phyloP scores from a whole-genome alignment of 2,113 vertebrate genomes.

The Rhinogobius similis region DNA sequence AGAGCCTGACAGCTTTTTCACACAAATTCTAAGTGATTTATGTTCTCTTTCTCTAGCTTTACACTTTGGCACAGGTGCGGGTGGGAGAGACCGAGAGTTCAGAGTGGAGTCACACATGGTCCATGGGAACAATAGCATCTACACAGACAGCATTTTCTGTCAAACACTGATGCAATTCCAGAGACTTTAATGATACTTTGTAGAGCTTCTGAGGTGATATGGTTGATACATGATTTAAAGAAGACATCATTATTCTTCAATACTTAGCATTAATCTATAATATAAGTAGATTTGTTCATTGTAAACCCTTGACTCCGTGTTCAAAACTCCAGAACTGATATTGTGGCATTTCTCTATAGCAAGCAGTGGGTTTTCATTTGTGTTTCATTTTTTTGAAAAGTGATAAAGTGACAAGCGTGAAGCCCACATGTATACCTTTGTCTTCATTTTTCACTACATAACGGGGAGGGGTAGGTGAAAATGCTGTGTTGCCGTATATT shows the following conservation, averaged over 20 bases:
- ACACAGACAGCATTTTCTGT: neutral
- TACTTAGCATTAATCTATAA: neutral
- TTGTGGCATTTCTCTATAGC: too few relatives aligned
- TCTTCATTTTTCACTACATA: too few relatives aligned
- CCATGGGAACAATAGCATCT: neutral
- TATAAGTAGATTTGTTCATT: too few relatives aligned
- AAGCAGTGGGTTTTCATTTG: too few relatives aligned
- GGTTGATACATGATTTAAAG: neutral
- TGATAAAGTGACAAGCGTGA: too few relatives aligned
- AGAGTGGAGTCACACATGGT: neutral
- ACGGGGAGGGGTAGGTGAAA: too few relatives aligned
- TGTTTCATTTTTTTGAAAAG: too few relatives aligned
- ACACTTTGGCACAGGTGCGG: neutral
- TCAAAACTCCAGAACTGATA: too few relatives aligned
- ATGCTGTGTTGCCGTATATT: too few relatives aligned
- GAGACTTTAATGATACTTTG: neutral
- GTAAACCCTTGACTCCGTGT: too few relatives aligned
- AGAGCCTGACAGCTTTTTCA: neutral
- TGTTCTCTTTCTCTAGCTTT: neutral
- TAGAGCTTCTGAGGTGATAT: neutral
- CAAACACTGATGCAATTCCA: neutral
- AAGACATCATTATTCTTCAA: too few relatives aligned
- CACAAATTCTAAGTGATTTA: constrained; percentile 12
- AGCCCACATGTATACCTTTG: too few relatives aligned
- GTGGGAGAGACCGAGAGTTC: neutral